Conservation (phyloP, 2,113 vertebrate genomes). For the Microcebus lehilahytsara region DNA sequence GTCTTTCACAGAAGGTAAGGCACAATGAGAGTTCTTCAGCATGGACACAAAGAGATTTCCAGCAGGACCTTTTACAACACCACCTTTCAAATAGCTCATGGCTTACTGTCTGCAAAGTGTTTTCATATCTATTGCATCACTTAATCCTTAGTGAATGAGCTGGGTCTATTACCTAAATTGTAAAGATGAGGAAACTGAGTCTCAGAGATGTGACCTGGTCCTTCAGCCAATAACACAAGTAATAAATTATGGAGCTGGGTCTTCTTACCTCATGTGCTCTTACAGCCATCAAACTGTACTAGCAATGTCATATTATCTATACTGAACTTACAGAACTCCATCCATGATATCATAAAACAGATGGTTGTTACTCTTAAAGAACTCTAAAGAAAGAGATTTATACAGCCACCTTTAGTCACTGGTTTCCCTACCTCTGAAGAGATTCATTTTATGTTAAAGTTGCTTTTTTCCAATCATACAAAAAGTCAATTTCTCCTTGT, state of each 20-base stretch:
- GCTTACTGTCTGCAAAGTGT: not conserved
- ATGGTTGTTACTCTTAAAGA: not conserved
- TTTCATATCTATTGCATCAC: not conserved
- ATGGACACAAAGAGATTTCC: not conserved
- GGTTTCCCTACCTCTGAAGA: not conserved
- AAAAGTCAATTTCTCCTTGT: conserved; percentile 11
- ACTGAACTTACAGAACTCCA: not conserved
- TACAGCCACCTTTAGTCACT: not conserved
- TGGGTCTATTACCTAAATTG: not conserved
- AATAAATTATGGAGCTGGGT: conserved; percentile 14
- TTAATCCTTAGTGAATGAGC: conserved; percentile 41
- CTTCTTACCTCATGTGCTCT: not conserved
- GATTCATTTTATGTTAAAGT: conserved; percentile 21
- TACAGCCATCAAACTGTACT: not conserved
- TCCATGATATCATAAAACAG: not conserved
- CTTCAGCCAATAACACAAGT: conserved; percentile 23
- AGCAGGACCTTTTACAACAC: not conserved
- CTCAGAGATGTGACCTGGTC: not conserved
- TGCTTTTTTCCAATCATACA: conserved; percentile 8
- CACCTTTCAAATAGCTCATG: not conserved
- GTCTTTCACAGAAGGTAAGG: not conserved
- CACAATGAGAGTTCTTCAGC: not conserved
- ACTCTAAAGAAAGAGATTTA: not conserved
- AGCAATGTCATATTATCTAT: not conserved
- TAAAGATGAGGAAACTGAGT: conserved; percentile 40